Evolutionary conservation across 2,113 vertebrate genomes (phyloP), one percentile per base, ranked within the genome.

Genomic region (Toxotes chatareus): DNA sequence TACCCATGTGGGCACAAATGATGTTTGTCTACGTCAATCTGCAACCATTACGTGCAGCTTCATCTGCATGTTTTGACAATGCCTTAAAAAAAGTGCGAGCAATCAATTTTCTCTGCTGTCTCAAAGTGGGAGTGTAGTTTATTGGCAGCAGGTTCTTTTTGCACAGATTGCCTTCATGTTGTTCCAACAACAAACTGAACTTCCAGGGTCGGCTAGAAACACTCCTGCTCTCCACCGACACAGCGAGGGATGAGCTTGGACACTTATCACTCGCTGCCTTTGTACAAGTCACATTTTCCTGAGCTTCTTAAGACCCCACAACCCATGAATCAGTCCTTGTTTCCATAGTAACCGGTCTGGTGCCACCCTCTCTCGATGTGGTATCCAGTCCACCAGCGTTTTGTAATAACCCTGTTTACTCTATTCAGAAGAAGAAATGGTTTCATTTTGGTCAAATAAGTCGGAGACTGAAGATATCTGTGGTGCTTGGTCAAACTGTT

Each of bases 311-410:
- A 83, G 77, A 77, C 69, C 83, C 56, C 63, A 27, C 27, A 27
- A 56, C 64, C 71, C 67, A 51, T 76, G 59, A 85, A 83, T 85
- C 75, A 71, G 38, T 67, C 57, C 64, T 64, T 83, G 92, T 91
- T 91, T 88, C 88, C 85, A 91, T 87, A 62, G 86, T 49, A 91
- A 90, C 85, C 1, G 7, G 65, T 66, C 27, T 73, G 47, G 67
- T 49, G 76, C 79, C 75, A 82, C 80, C 80, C 65, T 73, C 77
- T 83, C 65, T 64, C 10, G 5, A 64, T 72, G 71, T 59, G 53
- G 40, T 46, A 78, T 87, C 66, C 40, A 69, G 68, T 62, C 72
- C 62, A 63, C 11, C 57, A 36, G 23, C 51, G 60, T 60, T 79
- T 71, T 31, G 72, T 21, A 64, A 59, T 55, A 57, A 73, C 51